Evolutionary conservation across 2,797 vertebrate species (phyloP).

Genomic region (Intellagama lesueurii): DNA sequence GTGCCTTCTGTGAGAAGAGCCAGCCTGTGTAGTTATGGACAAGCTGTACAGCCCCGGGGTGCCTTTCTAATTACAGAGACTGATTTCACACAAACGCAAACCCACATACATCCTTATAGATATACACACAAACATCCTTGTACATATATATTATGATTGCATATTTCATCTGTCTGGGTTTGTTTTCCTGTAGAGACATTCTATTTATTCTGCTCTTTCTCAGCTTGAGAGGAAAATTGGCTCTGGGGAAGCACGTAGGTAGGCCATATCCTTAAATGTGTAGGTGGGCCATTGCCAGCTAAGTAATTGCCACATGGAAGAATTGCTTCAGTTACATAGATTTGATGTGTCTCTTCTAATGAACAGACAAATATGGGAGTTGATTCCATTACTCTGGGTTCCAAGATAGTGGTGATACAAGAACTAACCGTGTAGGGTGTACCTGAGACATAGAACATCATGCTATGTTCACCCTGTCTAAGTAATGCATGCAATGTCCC

Average conservation of each 20-base stretch:
- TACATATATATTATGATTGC: background rate
- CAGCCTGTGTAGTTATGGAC: too few species aligned
- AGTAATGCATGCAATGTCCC: background rate
- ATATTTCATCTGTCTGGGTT: background rate
- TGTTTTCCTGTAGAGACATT: background rate
- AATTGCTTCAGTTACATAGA: too few species aligned
- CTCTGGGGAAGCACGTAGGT: background rate
- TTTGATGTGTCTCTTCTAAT: background rate
- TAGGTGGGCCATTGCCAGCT: background rate
- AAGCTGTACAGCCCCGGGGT: too few species aligned
- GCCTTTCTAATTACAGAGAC: too few species aligned
- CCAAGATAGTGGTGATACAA: background rate
- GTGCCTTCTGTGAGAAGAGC: too few species aligned
- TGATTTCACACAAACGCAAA: too few species aligned
- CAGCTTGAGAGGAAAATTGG: background rate
- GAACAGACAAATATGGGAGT: background rate
- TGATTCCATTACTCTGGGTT: background rate
- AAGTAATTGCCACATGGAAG: too few species aligned
- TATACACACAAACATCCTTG: background rate
- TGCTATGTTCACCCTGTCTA: background rate
- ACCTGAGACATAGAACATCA: background rate
- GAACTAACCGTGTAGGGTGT: background rate
- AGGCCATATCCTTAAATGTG: background rate
- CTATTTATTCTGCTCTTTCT: background rate
- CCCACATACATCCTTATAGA: background rate